Evolutionary conservation across 2,888 invertebrate genomes (phyloP).

Genomic region (Monoplex corrugatus): DNA sequence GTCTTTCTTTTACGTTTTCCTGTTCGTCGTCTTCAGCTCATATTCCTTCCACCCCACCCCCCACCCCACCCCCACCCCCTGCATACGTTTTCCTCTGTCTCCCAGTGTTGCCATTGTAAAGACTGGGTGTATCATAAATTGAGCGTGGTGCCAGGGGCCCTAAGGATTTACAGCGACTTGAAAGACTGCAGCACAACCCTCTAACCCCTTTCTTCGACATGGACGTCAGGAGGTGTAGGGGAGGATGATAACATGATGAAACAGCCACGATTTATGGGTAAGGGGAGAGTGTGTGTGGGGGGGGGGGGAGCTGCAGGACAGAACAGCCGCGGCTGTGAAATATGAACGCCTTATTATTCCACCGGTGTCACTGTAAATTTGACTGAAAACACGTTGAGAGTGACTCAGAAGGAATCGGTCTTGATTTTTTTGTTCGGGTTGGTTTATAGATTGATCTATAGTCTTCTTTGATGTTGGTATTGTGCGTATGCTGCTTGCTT

Average conservation of each 20-base stretch:
- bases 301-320: not conserved
- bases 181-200: slow-evolving; percentile 5
- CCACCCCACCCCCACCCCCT: not conserved
- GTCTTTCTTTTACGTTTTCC: not conserved
- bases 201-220: not conserved
- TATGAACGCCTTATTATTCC: not conserved
- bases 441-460: too few relatives aligned
- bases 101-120: not conserved
- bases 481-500: too few relatives aligned
- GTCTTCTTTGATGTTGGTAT: too few relatives aligned
- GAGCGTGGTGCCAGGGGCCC: not conserved
- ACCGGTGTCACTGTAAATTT: too few relatives aligned
- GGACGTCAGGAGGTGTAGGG: not conserved
- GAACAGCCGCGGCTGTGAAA: not conserved
- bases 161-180: slow-evolving; percentile 27
- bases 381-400: too few relatives aligned
- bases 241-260: not conserved
- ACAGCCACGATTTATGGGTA: not conserved
- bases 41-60: not conserved
- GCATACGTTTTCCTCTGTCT: not conserved
- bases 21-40: not conserved
- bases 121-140: not conserved
- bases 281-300: too few relatives aligned
- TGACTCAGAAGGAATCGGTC: too few relatives aligned
- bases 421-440: too few relatives aligned